These are phyloP conservation scores for Pelodiscus sinensis DNA, from an alignment of 2,113 vertebrate genomes.

Conservation along the genomic window DNA sequence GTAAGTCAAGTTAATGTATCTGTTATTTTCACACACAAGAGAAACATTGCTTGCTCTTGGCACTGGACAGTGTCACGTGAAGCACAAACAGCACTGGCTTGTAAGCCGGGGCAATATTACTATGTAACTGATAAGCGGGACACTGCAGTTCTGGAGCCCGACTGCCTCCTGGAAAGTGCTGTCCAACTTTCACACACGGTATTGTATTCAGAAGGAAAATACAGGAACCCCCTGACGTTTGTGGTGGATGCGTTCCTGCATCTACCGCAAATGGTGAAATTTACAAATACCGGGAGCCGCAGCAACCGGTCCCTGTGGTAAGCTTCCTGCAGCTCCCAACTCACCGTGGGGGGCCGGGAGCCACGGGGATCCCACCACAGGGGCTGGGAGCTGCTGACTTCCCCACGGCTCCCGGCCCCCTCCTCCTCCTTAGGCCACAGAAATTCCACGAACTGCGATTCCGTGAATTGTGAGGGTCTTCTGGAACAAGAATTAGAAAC, in stretches of 20 bases:
- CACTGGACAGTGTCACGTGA: background rate
- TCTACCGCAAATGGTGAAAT: no score
- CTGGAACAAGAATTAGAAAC: background rate
- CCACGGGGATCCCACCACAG: no score
- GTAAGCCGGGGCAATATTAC: conserved; percentile 9
- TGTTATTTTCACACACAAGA: background rate
- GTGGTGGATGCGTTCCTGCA: no score
- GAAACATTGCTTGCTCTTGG: background rate
- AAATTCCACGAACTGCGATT: no score
- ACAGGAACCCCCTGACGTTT: background rate
- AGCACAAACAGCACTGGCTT: background rate
- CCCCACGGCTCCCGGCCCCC: no score
- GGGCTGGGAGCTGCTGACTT: no score
- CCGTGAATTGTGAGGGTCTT: no score
- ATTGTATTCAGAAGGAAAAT: background rate
- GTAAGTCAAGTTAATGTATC: background rate
- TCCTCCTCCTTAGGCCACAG: no score
- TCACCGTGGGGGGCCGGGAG: no score
- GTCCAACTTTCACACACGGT: conserved; percentile 12
- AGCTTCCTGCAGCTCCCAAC: no score
- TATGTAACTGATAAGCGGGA: background rate
- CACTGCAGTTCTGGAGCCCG: background rate
- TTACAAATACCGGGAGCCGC: no score
- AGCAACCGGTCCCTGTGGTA: no score
- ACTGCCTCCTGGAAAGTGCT: background rate